A percentile compares a stretch with the other conserved stretches of the same genome.
Evolutionary conservation across 2,888 invertebrate species (phyloP).

Genomic region (Eupithecia pulchellata): DNA sequence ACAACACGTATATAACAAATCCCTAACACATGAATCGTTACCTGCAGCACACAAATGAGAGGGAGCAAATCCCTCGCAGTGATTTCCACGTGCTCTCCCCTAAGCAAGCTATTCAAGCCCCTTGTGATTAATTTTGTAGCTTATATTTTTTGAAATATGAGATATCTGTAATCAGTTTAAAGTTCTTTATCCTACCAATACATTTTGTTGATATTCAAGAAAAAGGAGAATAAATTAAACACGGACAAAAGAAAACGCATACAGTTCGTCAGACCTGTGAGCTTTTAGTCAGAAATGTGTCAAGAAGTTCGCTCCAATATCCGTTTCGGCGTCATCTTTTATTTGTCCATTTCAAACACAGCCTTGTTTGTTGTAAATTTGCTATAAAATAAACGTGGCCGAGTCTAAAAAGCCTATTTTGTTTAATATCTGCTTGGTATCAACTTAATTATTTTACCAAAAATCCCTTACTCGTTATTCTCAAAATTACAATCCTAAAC

Average conservation of each 20-base stretch:
- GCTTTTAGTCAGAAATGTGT: background rate
- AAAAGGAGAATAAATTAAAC: background rate
- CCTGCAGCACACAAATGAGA: constrained; percentile 48
- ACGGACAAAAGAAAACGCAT: background rate
- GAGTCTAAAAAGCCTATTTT: background rate
- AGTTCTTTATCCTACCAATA: background rate
- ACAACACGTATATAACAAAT: constrained; percentile 15
- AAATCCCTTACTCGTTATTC: constrained; percentile 15
- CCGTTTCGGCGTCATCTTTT: background rate
- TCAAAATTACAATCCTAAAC: constrained; percentile 14
- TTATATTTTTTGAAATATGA: constrained; percentile 6
- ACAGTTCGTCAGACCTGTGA: background rate
- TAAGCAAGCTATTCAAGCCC: constrained; percentile 26
- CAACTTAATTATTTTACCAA: constrained; percentile 7
- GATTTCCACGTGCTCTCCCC: constrained; percentile 50
- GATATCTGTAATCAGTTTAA: background rate
- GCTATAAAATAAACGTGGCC: background rate
- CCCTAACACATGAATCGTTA: constrained; percentile 16
- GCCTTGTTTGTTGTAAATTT: background rate
- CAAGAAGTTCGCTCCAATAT: background rate
- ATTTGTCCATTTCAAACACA: background rate
- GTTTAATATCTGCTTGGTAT: background rate
- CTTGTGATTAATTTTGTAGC: constrained; percentile 25
- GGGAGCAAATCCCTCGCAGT: constrained; percentile 55
- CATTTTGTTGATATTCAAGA: background rate